phyloP scores from a whole-genome alignment of 2,888 invertebrate species.

The Lasioglossum oenotherae region DNA sequence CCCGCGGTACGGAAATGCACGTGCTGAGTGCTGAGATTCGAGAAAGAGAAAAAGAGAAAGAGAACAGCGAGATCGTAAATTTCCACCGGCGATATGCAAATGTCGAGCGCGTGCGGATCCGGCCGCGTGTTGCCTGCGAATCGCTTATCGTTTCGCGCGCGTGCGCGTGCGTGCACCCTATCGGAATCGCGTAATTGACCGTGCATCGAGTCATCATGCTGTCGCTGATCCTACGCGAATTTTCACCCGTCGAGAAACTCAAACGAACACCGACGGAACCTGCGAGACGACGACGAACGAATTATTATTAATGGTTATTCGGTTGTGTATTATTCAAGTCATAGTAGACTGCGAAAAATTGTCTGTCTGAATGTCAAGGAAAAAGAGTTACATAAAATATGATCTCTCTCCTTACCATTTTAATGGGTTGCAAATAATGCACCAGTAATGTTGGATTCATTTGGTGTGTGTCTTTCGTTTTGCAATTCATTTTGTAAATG shows the following conservation, averaged over 20 bases:
- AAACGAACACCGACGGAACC: neutral
- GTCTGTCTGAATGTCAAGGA: too few species aligned
- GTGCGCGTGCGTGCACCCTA: constrained; percentile 26
- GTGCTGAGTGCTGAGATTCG: neutral
- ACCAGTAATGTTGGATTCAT: too few species aligned
- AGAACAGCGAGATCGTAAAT: constrained; percentile 4
- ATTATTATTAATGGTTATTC: neutral
- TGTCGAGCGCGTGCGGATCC: constrained; percentile 10
- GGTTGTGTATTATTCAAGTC: too few species aligned
- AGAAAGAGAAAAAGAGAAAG: neutral
- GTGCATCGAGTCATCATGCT: constrained; percentile 43
- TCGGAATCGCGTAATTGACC: constrained; percentile 51
- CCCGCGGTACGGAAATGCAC: constrained; percentile 3
- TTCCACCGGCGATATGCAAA: constrained; percentile 45
- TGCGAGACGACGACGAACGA: neutral
- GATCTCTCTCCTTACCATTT: too few species aligned
- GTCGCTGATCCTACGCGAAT: neutral
- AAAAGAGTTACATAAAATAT: too few species aligned
- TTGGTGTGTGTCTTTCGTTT: too few species aligned
- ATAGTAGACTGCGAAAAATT: too few species aligned
- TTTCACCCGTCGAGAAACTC: neutral
- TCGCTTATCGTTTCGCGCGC: constrained; percentile 26
- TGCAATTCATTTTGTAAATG: too few species aligned
- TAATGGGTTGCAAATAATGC: too few species aligned
- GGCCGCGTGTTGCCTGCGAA: constrained; percentile 7